Evolutionary conservation across 2,113 vertebrate genomes (phyloP), one percentile per base, ranked within the genome.

Genomic region (Cromileptes altivelis): DNA sequence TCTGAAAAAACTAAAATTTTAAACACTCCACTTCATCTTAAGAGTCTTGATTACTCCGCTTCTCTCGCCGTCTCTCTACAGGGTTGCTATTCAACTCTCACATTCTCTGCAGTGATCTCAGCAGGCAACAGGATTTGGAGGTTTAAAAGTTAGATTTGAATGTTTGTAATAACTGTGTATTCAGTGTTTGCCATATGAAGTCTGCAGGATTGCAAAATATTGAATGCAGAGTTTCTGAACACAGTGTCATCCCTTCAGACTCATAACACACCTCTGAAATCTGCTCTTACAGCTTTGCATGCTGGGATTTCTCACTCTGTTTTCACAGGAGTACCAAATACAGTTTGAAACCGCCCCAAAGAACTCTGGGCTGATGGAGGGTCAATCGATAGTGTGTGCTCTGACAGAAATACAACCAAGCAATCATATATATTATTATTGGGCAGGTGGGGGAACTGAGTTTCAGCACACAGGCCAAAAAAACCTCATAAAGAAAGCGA

Each of bases 11-110:
- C 18, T 23, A 0, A 30, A 17, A 64, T 10, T 65, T 63, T 37
- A 72, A 74, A 70, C 78, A 82, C 15, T 10, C 18, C 61, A 72
- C 40, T 80, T 85, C 69, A 65, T 73, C 58, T 49, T 4, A 52
- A 73, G 49, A 55, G 75, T 49, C 62, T 56, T 77, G 49, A 71
- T 87, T 42, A 69, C 50, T 50, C n/a, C 8, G 69, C 57, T 27
- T 18, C 37, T 60, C 65, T 27, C 21, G 0, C 4, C 2, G 9
- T 40, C 33, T 75, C 57, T 37, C 10, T 33, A 15, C 33, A 37
- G 33, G 33, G 33, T 37, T 37, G 33, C 33, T 37, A 37, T 71
- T 64, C n/a, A 67, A 9, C 53, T 21, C 47, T 55, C 13, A 47
- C 6, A 19, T 19, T 21, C 23, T 47, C 50, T 49, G 58, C 21